Evolutionary conservation across 2,888 invertebrate genomes (phyloP).

Genomic region (Trachelus iudaicus): DNA sequence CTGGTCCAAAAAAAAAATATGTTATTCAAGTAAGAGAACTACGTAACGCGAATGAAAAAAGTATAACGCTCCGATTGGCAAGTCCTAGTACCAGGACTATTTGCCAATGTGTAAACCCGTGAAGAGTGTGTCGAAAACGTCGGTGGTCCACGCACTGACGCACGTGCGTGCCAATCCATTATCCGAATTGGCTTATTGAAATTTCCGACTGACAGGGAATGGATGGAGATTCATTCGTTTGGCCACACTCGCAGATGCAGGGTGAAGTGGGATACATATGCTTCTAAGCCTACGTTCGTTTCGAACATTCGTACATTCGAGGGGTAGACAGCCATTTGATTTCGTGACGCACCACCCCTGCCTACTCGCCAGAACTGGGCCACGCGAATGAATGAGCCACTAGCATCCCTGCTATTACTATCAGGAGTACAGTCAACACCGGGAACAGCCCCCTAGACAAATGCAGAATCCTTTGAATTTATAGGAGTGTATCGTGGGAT

Average conservation of each 20-base stretch:
- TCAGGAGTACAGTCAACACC: background rate
- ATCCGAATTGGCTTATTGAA: conserved; percentile 65
- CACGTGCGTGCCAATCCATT: conserved; percentile 60
- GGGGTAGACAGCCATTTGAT: conserved; percentile 50
- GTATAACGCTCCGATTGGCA: background rate
- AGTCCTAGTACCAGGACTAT: background rate
- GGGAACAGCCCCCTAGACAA: background rate
- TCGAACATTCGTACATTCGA: conserved; percentile 29
- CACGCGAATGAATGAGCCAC: background rate
- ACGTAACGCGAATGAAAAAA: background rate
- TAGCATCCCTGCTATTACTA: background rate
- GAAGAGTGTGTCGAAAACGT: background rate
- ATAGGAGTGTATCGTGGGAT: background rate
- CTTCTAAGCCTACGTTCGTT: conserved; percentile 24
- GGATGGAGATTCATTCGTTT: conserved; percentile 62
- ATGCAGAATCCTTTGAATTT: background rate
- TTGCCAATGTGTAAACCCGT: background rate
- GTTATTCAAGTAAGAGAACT: background rate
- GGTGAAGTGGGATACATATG: conserved; percentile 25
- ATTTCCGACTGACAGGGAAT: conserved; percentile 60
- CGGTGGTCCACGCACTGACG: conserved; percentile 23
- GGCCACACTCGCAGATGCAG: conserved; percentile 55
- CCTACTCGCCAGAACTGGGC: conserved; percentile 1
- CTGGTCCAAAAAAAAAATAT: background rate
- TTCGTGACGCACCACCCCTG: conserved; percentile 37